Percentiles rank a stretch among this genome's conserved stretches.
phyloP scores from a whole-genome alignment of 2,113 vertebrate species.

The Cettia cetti region DNA sequence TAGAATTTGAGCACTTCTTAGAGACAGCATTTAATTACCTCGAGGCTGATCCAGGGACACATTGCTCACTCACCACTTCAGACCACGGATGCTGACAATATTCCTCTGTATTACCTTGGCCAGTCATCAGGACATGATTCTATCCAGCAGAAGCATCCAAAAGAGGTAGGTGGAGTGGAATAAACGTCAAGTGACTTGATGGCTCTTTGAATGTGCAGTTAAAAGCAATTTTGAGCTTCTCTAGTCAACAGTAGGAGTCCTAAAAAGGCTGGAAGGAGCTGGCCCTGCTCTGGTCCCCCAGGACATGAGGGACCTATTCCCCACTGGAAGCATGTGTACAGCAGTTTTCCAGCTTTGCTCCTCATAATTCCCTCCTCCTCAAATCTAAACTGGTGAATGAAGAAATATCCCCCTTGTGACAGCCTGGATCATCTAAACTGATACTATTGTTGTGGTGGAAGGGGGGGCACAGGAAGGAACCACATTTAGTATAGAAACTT shows the following conservation, averaged over 20 bases:
- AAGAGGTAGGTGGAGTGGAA: background rate
- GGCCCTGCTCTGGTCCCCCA: accelerated
- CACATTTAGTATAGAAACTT: conserved; percentile 39
- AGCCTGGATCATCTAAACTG: background rate
- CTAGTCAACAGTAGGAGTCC: background rate
- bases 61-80: conserved; percentile 11
- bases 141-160: background rate
- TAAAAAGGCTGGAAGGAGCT: background rate
- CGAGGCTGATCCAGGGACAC: background rate
- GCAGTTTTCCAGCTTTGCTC: background rate
- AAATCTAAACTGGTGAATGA: background rate
- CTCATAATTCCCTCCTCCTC: conserved; percentile 1
- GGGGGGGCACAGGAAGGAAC: background rate
- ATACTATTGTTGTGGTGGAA: background rate
- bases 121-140: background rate
- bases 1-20: conserved; percentile 17
- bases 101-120: background rate
- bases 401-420: background rate
- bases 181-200: background rate
- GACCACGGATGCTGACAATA: background rate
- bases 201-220: background rate
- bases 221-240: background rate
- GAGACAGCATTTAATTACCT: background rate
- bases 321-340: background rate
- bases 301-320: background rate